Evolutionary conservation across 2,113 vertebrate genomes (phyloP).

Genomic region (Nannobrachium achirus): DNA sequence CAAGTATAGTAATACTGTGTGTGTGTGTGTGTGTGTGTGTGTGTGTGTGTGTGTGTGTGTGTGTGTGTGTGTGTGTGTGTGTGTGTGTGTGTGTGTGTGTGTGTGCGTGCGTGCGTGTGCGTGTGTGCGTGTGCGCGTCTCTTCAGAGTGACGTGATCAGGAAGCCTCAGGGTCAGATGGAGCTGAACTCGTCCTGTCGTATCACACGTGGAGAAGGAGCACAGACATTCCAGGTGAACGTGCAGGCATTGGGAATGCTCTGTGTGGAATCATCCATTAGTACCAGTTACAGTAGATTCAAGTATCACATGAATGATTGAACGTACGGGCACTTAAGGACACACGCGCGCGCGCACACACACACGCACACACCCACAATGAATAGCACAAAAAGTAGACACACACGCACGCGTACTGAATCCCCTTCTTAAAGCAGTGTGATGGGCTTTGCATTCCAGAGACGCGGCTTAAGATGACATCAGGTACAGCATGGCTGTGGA

Average conservation of each 20-base stretch:
- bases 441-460: conserved; percentile 54
- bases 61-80: not conserved
- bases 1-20: not conserved
- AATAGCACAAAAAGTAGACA: not conserved
- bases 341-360: not conserved
- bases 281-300: not conserved
- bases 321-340: not conserved
- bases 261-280: not conserved
- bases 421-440: conserved; percentile 17
- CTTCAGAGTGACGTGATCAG: conserved; percentile 87
- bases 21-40: conserved; percentile 13
- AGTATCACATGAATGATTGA: no score
- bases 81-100: conserved; percentile 20
- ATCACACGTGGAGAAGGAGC: conserved; percentile 87
- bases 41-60: conserved; percentile 10
- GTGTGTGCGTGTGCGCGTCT: conserved; percentile 20
- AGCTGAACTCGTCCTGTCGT: conserved; percentile 86
- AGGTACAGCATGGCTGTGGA: conserved; percentile 49
- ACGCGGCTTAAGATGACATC: conserved; percentile 60
- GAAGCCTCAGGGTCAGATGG: conserved; percentile 89
- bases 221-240: conserved; percentile 86
- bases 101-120: not conserved
- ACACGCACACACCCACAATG: not conserved
- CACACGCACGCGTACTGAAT: not conserved
- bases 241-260: not conserved